phyloP scores from a whole-genome alignment of 2,797 vertebrate species.

The Bryconaethiops microstoma region DNA sequence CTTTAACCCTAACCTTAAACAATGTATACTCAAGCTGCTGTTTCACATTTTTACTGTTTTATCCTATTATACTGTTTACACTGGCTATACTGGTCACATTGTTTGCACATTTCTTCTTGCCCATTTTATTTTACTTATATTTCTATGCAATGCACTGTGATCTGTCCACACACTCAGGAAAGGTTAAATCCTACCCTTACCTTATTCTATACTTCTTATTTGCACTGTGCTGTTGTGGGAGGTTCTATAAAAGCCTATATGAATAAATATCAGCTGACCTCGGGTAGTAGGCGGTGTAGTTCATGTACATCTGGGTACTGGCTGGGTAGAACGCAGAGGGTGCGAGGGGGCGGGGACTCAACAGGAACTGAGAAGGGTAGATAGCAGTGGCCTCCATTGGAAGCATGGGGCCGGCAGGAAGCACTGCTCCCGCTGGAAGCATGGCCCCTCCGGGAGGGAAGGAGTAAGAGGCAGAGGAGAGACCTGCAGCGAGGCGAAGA shows the following conservation, averaged over 20 bases:
- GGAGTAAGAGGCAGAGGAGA: slow-evolving; percentile 90
- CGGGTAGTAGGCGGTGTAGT: slow-evolving; percentile 95
- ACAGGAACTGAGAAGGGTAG: slow-evolving; percentile 88
- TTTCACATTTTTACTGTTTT: not conserved
- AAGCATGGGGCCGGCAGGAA: slow-evolving; percentile 85
- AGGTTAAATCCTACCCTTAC: too few species aligned
- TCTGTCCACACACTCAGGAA: too few species aligned
- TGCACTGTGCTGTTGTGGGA: not conserved
- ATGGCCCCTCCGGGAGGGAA: slow-evolving; percentile 72
- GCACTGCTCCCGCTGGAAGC: slow-evolving; percentile 78
- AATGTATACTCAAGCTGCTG: too few species aligned
- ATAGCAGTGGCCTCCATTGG: slow-evolving; percentile 85
- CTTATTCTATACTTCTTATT: too few species aligned
- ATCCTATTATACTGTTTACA: too few species aligned
- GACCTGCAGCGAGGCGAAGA: slow-evolving; percentile 74
- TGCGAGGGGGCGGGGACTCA: slow-evolving; percentile 81
- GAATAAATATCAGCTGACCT: slow-evolving; percentile 75
- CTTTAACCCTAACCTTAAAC: too few species aligned
- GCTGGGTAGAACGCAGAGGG: slow-evolving; percentile 89
- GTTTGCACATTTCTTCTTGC: too few species aligned
- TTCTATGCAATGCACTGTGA: too few species aligned
- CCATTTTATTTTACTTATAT: not conserved
- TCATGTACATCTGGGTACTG: slow-evolving; percentile 91
- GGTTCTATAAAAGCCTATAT: not conserved
- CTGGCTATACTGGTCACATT: too few species aligned